Conservation (phyloP, 2,888 invertebrate genomes). For the Ypsolopha sequella region DNA sequence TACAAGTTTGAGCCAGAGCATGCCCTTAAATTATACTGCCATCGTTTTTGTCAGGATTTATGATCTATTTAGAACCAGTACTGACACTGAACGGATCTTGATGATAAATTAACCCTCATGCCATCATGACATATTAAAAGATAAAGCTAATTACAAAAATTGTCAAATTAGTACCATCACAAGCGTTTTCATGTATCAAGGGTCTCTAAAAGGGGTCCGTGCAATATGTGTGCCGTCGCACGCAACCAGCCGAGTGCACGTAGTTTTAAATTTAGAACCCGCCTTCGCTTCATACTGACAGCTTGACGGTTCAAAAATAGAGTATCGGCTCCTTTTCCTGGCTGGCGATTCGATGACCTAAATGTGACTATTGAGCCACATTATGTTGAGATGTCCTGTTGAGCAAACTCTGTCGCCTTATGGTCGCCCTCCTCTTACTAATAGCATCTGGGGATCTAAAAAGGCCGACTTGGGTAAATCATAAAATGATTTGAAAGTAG, state of each 20-base stretch:
- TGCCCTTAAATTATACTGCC: too few species aligned
- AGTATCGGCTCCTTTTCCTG: conserved; percentile 11
- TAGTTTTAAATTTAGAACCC: conserved; percentile 41
- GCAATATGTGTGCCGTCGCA: conserved; percentile 10
- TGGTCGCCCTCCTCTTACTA: background rate
- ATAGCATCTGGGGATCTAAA: too few species aligned
- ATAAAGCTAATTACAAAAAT: too few species aligned
- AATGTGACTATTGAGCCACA: background rate
- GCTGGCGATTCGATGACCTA: background rate
- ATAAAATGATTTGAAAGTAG: too few species aligned
- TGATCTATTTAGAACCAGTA: too few species aligned
- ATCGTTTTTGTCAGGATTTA: too few species aligned
- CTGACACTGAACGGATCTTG: too few species aligned
- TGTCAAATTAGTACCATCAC: too few species aligned
- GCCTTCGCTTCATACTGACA: conserved; percentile 25
- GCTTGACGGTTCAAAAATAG: conserved; percentile 30
- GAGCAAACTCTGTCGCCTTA: background rate
- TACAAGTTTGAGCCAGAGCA: too few species aligned
- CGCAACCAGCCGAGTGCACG: conserved; percentile 38
- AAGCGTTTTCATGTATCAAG: background rate
- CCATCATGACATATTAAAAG: too few species aligned
- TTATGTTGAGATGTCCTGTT: background rate
- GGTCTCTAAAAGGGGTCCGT: background rate
- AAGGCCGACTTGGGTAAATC: too few species aligned
- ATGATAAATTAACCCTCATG: too few species aligned